Conservation (phyloP, 2,797 vertebrate genomes). For the Scolopax bukidnonensis region DNA sequence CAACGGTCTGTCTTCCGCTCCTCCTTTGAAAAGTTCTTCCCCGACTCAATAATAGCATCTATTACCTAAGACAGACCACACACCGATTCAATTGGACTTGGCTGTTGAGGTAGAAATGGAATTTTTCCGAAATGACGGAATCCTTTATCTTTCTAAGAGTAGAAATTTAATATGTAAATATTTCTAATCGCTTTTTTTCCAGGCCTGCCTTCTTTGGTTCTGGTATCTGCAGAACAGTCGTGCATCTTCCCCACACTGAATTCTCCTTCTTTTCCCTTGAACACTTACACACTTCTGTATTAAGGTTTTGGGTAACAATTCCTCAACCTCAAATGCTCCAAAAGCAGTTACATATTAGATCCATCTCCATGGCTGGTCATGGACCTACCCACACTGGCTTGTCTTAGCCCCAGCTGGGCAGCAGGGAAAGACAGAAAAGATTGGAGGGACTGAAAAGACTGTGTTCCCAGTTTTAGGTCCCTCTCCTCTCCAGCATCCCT, state of each 20-base stretch:
- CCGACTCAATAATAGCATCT: slow-evolving; percentile 88
- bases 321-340: not conserved
- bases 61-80: slow-evolving; percentile 81
- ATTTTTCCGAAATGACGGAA: not conserved
- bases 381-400: not conserved
- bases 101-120: not conserved
- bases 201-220: not conserved
- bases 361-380: not conserved
- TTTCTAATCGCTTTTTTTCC: not conserved
- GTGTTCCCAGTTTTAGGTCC: not conserved
- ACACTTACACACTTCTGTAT: not conserved
- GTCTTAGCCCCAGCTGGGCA: not conserved
- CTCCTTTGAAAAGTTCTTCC: slow-evolving; percentile 88
- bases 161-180: not conserved
- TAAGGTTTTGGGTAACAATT: not conserved
- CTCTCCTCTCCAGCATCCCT: not conserved
- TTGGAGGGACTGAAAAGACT: rapidly evolving
- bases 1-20: slow-evolving; percentile 92
- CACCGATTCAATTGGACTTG: not conserved
- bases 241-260: not conserved
- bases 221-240: not conserved
- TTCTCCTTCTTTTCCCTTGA: not conserved
- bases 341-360: not conserved
- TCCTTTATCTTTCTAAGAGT: not conserved
- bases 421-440: not conserved